Base-by-base conservation (phyloP, 2,113 vertebrate genomes). In the Gadus macrocephalus region DNA sequence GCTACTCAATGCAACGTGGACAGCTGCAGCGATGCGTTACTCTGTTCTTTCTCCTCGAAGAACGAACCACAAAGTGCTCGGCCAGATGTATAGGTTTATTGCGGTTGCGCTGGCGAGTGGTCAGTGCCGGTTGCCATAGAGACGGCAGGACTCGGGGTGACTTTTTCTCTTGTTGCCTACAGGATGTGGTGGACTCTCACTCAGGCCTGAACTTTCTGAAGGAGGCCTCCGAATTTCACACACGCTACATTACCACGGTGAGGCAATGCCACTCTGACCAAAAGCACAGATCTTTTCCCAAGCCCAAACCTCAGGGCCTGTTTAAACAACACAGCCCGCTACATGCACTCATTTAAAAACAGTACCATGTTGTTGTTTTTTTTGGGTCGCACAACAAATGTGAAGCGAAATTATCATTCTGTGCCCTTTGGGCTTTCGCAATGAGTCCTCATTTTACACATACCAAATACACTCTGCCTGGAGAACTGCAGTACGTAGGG, bases 141-240 rank as follows among this genome's bases (percentile, higher is more conserved):
- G 63, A 53, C 15, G 76, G 27, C 68, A 38, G 53, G 72, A 53
- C 69, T 56, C 67, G 28, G 72, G 31, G 55, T 74, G 62, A 60
- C 64, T 71, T 27, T 20, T 16, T 38, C 68, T 76, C 69, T 17
- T 85, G 61, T 74, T 79, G 42, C 85, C 60, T 62, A 42, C 85
- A 99, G 97, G 97, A 99, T 83, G 94, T 99, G 85, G 96, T 99
- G 80, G 95, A 98, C 82, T 92, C 94, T 1, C 96, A 98, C 80
- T 88, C 94, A 2, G 95, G 95, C 61, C 88, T 99, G 70, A 93
- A 93, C 3, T 98, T 98, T 88, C 89, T 99, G 28, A 96, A 94
- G 84, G 96, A 98, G 84, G 96, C 95, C 0, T 89, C 95, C 0
- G 96, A 98, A 89, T 98, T 98, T 91, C 96, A 99, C 85, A 96